Evolutionary conservation across 2,888 invertebrate species (phyloP).

Genomic region (Andrena chrysosceles): DNA sequence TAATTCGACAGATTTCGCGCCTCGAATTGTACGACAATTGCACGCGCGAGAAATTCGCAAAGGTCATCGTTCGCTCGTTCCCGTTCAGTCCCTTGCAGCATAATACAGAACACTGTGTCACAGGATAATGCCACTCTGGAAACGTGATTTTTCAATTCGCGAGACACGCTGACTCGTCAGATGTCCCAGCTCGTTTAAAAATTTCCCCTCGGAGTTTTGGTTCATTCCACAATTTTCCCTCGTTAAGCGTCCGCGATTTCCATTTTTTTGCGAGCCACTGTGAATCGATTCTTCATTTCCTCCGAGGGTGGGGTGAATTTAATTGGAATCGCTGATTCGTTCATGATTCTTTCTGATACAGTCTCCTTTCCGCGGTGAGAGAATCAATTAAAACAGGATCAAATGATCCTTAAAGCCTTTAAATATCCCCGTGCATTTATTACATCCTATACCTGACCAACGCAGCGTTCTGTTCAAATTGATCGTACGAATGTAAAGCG

Average conservation of each 20-base stretch:
- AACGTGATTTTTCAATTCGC: background rate
- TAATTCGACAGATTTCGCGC: background rate
- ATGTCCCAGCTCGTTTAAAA: background rate
- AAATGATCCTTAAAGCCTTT: no score
- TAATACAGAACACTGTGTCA: background rate
- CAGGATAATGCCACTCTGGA: background rate
- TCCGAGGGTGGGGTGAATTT: background rate
- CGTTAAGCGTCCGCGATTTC: background rate
- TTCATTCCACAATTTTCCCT: background rate
- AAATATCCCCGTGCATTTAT: no score
- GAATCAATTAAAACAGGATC: no score
- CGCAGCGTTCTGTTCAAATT: slow-evolving; percentile 12
- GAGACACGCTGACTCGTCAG: background rate
- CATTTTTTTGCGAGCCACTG: background rate
- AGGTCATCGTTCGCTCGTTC: background rate
- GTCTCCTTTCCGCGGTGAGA: no score
- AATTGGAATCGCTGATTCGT: background rate
- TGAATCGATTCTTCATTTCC: background rate
- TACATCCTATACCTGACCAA: no score
- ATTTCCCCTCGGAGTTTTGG: no score
- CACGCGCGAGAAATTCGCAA: background rate
- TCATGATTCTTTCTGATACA: background rate
- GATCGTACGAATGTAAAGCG: slow-evolving; percentile 21
- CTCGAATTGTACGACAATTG: slow-evolving; percentile 5
- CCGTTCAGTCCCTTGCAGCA: background rate